Evolutionary conservation across 2,113 vertebrate species (phyloP).

Genomic region (Thunnus maccoyii): DNA sequence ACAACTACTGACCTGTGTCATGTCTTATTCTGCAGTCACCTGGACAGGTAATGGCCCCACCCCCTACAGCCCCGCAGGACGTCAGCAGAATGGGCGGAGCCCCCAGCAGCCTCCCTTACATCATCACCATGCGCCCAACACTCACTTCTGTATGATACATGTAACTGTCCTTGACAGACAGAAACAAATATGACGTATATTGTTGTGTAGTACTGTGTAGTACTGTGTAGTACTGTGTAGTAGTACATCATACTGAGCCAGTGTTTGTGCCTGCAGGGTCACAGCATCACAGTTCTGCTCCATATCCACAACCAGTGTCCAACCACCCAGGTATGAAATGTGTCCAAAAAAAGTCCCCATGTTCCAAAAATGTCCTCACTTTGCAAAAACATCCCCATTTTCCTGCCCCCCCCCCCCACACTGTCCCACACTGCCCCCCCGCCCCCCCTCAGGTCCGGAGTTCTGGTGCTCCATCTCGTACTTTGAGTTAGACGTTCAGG

Average conservation of each 20-base stretch:
- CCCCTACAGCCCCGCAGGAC: slow-evolving; percentile 77
- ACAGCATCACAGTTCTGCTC: slow-evolving; percentile 81
- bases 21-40: slow-evolving; percentile 63
- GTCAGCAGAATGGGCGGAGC: slow-evolving; percentile 82
- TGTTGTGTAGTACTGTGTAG: background rate
- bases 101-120: slow-evolving; percentile 81
- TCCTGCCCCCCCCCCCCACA: too few relatives aligned
- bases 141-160: slow-evolving; percentile 81
- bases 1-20: background rate
- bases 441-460: slow-evolving; percentile 77
- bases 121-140: slow-evolving; percentile 72
- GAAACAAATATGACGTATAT: too few relatives aligned
- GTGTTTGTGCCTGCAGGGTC: slow-evolving; percentile 80
- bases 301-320: slow-evolving; percentile 70
- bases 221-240: background rate
- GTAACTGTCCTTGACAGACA: background rate
- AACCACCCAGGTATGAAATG: slow-evolving; percentile 82
- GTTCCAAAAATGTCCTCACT: background rate
- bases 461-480: slow-evolving; percentile 89
- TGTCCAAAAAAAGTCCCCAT: background rate
- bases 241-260: background rate
- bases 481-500: slow-evolving; percentile 89
- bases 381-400: background rate
- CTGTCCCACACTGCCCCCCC: too few relatives aligned
- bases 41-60: slow-evolving; percentile 82